Base-by-base conservation (phyloP, 2,888 invertebrate species). In the Eulithis prunata region DNA sequence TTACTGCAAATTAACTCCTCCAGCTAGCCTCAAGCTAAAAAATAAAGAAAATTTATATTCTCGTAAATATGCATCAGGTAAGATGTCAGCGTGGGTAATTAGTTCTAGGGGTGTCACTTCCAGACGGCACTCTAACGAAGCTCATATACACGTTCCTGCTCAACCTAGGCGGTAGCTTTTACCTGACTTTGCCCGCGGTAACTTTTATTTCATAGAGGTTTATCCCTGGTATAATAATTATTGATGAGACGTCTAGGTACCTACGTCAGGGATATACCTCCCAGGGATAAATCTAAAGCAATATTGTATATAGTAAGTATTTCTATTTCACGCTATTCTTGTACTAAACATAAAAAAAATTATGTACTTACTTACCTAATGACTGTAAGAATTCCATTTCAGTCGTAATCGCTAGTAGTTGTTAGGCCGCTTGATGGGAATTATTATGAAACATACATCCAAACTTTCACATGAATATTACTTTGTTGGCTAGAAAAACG, bases 21-120 rank as follows among this genome's bases (percentile, higher is more conserved):
- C 14, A 54, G 45, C 28, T 21, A 55, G 49, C 43, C 46, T 59
- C n/a, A 10, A 43, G 36, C 12, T 57, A 64, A 6, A 65, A 69
- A 62, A 67, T 51, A 43, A 63, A 69, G 59, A 47, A 68, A 67
- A 64, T 21, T 21, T 21, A 21, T 49, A 62, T 62, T 52, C 52
- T 54, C 62, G 62, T 66, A 69, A 64, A 71, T 70, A 77, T 81
- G 75, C 74, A 78, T 73, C 71, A 71, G 69, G 82, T 84, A 83
- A 82, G 81, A 78, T 81, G 86, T 89, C 86, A 86, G 87, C 82
- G 73, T 80, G 77, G 83, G 83, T 88, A 90, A 92, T 91, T 91
- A 91, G 88, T 87, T 76, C 73, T 70, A 76, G 68, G 74, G 89
- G 91, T 91, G 91, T 91, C 91, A 91, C 81, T 89, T 91, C 88